Percentiles rank a stretch among this genome's conserved stretches.
phyloP scores from a whole-genome alignment of 2,888 invertebrate genomes.

The Ephialtes manifestator region DNA sequence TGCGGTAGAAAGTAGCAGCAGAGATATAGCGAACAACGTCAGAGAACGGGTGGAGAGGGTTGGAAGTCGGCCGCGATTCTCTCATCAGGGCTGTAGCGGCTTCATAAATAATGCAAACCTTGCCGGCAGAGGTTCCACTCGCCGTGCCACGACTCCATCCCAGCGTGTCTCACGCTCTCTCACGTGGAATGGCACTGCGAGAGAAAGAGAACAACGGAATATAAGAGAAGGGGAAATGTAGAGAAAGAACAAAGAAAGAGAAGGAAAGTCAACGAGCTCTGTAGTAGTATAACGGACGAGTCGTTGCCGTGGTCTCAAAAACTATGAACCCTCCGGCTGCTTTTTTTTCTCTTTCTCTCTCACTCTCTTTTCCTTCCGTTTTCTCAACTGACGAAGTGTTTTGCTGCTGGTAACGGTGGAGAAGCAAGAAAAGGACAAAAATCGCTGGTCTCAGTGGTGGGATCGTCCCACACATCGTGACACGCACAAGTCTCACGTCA shows the following conservation, averaged over 20 bases:
- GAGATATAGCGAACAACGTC: constrained; percentile 61
- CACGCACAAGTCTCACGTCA: constrained; percentile 43
- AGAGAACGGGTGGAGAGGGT: constrained; percentile 69
- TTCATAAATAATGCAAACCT: constrained; percentile 84
- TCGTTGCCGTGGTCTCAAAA: constrained; percentile 41
- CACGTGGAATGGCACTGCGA: constrained; percentile 40
- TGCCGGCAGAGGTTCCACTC: constrained; percentile 74
- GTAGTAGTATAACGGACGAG: constrained; percentile 16
- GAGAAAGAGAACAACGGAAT: constrained; percentile 38
- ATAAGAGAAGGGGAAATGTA: constrained; percentile 5
- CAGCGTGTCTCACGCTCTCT: constrained; percentile 57
- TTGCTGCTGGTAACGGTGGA: not conserved
- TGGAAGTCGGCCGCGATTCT: constrained; percentile 71
- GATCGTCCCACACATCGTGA: constrained; percentile 24
- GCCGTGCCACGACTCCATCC: constrained; percentile 73
- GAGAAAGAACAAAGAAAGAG: constrained; percentile 29
- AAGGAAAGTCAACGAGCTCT: constrained; percentile 32
- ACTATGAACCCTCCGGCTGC: constrained; percentile 38
- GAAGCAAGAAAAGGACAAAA: constrained; percentile 21
- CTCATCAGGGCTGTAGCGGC: constrained; percentile 79
- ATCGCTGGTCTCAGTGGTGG: constrained; percentile 16
- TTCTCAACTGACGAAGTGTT: constrained; percentile 31
- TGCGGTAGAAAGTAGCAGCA: constrained; percentile 56
- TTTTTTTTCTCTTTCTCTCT: constrained; percentile 1
- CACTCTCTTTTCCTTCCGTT: constrained; percentile 22